Conservation (phyloP, 2,888 invertebrate genomes). For the Tetanocera ferruginea region DNA sequence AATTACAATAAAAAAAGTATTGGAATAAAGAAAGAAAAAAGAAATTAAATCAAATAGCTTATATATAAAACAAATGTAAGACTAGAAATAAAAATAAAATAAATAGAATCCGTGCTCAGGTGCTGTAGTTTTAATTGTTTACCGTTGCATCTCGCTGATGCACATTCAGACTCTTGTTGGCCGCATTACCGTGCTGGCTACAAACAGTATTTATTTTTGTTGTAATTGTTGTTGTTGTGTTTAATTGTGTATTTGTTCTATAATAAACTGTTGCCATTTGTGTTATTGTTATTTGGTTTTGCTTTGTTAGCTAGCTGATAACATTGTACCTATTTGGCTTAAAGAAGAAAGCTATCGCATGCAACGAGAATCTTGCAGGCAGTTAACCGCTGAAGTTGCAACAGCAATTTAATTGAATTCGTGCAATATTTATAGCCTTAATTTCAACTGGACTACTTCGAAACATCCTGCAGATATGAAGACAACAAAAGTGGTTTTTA, state of each 20-base stretch:
- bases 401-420: neutral
- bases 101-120: neutral
- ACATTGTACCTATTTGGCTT: neutral
- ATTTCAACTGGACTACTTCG: neutral
- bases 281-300: neutral
- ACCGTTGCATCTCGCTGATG: constrained; percentile 10
- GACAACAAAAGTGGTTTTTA: constrained; percentile 68
- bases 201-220: neutral
- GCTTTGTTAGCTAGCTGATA: neutral
- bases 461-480: constrained; percentile 46
- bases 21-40: neutral
- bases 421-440: neutral
- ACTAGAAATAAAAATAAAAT: neutral
- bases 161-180: constrained; percentile 4
- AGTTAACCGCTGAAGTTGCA: neutral
- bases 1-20: neutral
- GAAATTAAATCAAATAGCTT: neutral
- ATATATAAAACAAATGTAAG: neutral
- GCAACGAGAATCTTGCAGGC: neutral
- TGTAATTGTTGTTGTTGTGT: neutral
- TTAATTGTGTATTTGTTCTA: neutral
- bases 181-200: neutral
- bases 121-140: neutral
- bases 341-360: neutral
- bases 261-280: constrained; percentile 7